These are phyloP conservation scores for Papilio elwesi DNA, from an alignment of 2,888 invertebrate species.

Conservation along the genomic window DNA sequence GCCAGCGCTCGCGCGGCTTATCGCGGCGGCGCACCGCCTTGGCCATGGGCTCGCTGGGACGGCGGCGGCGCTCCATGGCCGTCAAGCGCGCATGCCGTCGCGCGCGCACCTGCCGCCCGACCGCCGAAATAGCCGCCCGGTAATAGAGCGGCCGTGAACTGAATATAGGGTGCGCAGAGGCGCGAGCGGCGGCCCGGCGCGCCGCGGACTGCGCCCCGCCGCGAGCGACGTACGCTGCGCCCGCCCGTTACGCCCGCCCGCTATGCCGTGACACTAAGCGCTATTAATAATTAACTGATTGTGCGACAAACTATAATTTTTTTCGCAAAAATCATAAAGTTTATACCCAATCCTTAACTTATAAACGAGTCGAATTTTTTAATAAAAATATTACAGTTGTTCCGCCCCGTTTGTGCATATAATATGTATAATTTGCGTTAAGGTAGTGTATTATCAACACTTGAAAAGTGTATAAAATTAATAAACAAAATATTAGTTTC, in stretches of 20 bases:
- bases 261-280: constrained; percentile 42
- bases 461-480: neutral
- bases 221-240: constrained; percentile 62
- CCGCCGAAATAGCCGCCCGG: constrained; percentile 66
- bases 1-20: constrained; percentile 91
- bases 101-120: constrained; percentile 70
- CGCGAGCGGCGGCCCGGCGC: constrained; percentile 58
- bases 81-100: constrained; percentile 57
- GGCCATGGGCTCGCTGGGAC: constrained; percentile 67
- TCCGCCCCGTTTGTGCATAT: neutral
- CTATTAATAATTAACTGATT: constrained; percentile 36
- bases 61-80: constrained; percentile 55
- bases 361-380: constrained; percentile 8
- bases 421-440: neutral
- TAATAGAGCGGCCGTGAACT: constrained; percentile 83
- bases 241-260: constrained; percentile 49
- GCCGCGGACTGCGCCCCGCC: constrained; percentile 56
- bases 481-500: neutral
- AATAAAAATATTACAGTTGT: neutral
- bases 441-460: neutral
- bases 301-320: neutral
- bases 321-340: neutral
- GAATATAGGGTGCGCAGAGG: constrained; percentile 71
- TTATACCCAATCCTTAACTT: neutral
- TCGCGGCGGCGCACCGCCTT: constrained; percentile 83